Evolutionary conservation across 1,140 invertebrate genomes (phyloP), one percentile per base, ranked within the genome.

Genomic region (Drosophila ironensis): DNA sequence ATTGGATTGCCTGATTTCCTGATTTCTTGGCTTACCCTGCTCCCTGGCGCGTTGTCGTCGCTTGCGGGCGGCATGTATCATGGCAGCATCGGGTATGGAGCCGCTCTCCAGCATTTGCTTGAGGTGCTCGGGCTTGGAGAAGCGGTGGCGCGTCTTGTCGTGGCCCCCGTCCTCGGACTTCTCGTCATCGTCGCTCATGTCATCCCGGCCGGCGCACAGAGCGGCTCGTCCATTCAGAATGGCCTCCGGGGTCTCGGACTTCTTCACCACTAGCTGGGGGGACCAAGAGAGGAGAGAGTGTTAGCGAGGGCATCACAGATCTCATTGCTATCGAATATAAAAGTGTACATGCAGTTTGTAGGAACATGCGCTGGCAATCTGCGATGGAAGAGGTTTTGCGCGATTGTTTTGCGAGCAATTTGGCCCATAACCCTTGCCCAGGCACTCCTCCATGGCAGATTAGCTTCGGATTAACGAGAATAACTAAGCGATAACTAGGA

Each of bases 21-120:
- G 3, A n/a, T n/a, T n/a, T n/a, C 6, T 6, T 3, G 16, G 7
- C 11, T 27, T 74, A 90, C 89, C 89, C 47, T 89, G 84, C 30
- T 90, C 89, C 17, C 89, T 64, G 3, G 89, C 97, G 92, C 96
- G 93, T 91, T 98, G 97, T 74, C 97, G 92, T 63, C 95, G 93
- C 91, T 98, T 99, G 72, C 97, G 93, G 14, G 97, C 96, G 57
- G 96, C 96, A 91, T 99, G 97, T 89, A 99, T 99, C 92, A 97
- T 95, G 28, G 96, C 97, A 6, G 98, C 97, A 93, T 99, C 97
- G 12, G 98, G 98, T 84, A 99, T 99, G 73, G 94, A 94, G 40
- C 97, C 98, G 90, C 94, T 95, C 91, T 96, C 94, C 54, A 97
- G 86, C 57, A 95, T 91, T 73, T 93, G 91, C 84, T 94, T 94